These are phyloP conservation scores for Leuctra nigra DNA, from an alignment of 2,888 invertebrate species.

Conservation along the genomic window DNA sequence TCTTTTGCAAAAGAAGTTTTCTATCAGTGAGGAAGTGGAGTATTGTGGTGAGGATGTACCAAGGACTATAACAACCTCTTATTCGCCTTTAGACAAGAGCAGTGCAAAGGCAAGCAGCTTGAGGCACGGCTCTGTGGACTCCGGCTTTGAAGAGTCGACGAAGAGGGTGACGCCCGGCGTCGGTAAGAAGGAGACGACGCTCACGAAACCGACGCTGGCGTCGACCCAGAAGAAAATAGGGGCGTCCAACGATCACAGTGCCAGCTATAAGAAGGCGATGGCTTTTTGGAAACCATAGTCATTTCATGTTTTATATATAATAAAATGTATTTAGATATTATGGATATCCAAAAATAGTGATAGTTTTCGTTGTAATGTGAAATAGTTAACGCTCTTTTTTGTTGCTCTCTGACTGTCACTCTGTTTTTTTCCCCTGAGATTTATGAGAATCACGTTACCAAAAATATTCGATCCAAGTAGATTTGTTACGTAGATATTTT, in stretches of 20 bases:
- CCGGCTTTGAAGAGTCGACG: conserved; percentile 24
- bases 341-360: not conserved
- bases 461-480: no score
- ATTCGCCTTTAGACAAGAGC: conserved; percentile 21
- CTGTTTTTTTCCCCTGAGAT: no score
- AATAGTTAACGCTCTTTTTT: no score
- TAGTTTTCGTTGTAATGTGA: not conserved
- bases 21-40: conserved; percentile 26
- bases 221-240: conserved; percentile 8
- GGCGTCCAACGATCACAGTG: conserved; percentile 23
- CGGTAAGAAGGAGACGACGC: not conserved
- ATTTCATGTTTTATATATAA: conserved; percentile 13
- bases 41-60: not conserved
- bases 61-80: conserved; percentile 7
- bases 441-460: no score
- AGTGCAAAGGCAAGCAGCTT: conserved; percentile 28
- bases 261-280: conserved; percentile 39
- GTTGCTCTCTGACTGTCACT: no score
- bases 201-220: not conserved
- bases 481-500: no score
- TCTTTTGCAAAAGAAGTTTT: conserved; percentile 24
- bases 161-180: conserved; percentile 1
- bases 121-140: conserved; percentile 28
- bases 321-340: not conserved
- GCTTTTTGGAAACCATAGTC: conserved; percentile 41